Evolutionary conservation across 2,888 invertebrate species (phyloP), one percentile per base, ranked within the genome.

Genomic region (Gortyna flavago): DNA sequence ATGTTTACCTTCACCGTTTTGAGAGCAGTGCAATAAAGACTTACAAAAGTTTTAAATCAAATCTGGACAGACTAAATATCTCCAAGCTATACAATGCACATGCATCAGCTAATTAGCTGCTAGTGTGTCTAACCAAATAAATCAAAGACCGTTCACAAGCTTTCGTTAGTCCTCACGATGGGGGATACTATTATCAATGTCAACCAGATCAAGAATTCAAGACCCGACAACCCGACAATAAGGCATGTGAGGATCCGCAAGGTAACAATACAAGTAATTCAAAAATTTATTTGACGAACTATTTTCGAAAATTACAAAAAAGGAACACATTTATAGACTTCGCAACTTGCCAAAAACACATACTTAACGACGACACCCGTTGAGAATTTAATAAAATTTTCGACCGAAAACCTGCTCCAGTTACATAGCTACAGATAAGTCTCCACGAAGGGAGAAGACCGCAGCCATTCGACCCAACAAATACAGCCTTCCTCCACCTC

Each of bases 341-440:
- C 57, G 38, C 54, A 61, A 80, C 59, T 65, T 48, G 35, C 64
- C 71, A 71, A 72, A 78, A 76, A 61, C 21, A 59, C 38, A 65
- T 78, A 83, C 80, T 79, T 83, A 74, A 82, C 84, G 66, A 69
- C 44, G 59, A 57, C 79, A 76, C 66, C 59, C 72, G 74, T 68
- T 80, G 83, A 83, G 77, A 87, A 85, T 87, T 86, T 87, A 85
- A 87, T 85, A 86, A 78, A 87, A 89, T 86, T 85, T 77, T 72
- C 72, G 16, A 73, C 75, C 75, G 51, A 85, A 79, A 89, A 81
- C 86, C 86, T 90, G 88, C 87, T 89, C 90, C 88, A 90, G 91
- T 90, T 92, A 88, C 86, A 89, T 89, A 87, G 85, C 90, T 87
- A 79, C 86, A 89, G 91, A 90, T 90, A 92, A 91, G 89, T 89